Evolutionary conservation across 2,888 invertebrate species (phyloP).

Genomic region (Drosophila pseudotakahashii): DNA sequence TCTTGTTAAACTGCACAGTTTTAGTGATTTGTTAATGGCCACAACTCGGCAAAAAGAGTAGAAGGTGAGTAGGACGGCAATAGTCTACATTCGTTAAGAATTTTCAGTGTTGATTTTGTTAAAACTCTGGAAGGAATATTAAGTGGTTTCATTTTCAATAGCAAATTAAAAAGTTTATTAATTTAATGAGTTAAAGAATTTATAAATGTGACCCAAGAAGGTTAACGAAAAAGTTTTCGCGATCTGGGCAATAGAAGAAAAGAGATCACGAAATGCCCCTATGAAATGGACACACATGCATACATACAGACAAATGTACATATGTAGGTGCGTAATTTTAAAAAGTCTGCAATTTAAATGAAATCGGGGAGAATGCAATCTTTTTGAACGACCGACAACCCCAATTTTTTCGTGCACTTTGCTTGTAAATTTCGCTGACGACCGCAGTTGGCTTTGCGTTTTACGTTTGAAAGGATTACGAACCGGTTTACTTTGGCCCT

Average conservation of each 20-base stretch:
- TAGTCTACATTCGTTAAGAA: background rate
- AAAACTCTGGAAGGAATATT: background rate
- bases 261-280: background rate
- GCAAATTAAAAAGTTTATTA: too few relatives aligned
- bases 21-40: too few relatives aligned
- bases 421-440: constrained; percentile 28
- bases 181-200: too few relatives aligned
- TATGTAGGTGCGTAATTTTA: background rate
- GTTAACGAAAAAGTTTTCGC: too few relatives aligned
- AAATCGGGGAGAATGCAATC: constrained; percentile 8
- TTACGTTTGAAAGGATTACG: constrained; percentile 68
- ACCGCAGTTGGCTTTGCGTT: constrained; percentile 52
- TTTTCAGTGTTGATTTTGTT: background rate
- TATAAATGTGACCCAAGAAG: too few relatives aligned
- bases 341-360: background rate
- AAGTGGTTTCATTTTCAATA: too few relatives aligned
- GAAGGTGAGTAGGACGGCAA: background rate
- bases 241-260: background rate
- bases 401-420: constrained; percentile 22
- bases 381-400: constrained; percentile 24
- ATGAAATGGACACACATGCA: too few relatives aligned
- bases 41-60: too few relatives aligned
- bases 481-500: constrained; percentile 59
- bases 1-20: too few relatives aligned
- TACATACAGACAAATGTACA: background rate